phyloP scores from a whole-genome alignment of 2,797 vertebrate genomes.

The Cynodonichthys magdalenae region DNA sequence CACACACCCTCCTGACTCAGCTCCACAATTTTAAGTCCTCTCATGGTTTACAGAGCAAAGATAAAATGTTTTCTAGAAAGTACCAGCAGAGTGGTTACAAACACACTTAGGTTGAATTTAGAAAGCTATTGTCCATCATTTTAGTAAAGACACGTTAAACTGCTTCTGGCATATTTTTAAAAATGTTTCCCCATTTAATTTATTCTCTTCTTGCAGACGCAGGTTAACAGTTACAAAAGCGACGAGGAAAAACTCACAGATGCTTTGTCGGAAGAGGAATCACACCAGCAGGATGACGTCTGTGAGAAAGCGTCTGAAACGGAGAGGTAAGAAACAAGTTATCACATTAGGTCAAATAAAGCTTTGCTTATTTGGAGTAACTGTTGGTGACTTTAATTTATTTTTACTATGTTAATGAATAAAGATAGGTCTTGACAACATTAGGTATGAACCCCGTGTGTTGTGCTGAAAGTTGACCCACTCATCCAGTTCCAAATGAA shows the following conservation, averaged over 20 bases:
- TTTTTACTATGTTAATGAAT: background rate
- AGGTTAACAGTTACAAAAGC: conserved; percentile 74
- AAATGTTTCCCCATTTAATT: conserved; percentile 3
- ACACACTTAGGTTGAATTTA: background rate
- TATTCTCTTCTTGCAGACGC: conserved; percentile 71
- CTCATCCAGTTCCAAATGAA: too few relatives aligned
- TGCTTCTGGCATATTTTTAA: background rate
- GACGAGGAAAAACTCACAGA: conserved; percentile 80
- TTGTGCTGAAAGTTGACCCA: too few relatives aligned
- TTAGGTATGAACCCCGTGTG: too few relatives aligned
- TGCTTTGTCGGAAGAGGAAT: conserved; percentile 78
- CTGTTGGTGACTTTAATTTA: background rate
- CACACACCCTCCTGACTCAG: conserved; percentile 16
- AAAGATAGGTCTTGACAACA: background rate
- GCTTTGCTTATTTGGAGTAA: background rate
- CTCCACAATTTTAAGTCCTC: conserved; percentile 28
- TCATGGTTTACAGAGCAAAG: conserved; percentile 25
- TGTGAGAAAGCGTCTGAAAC: conserved; percentile 63
- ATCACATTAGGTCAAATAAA: conserved; percentile 1
- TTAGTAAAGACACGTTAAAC: background rate
- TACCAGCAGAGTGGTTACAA: background rate
- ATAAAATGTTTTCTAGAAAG: background rate
- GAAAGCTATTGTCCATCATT: background rate
- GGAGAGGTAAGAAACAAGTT: conserved; percentile 77
- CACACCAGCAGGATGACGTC: conserved; percentile 74